Evolutionary conservation across 2,888 invertebrate genomes (phyloP).

Genomic region (Busseola fusca): DNA sequence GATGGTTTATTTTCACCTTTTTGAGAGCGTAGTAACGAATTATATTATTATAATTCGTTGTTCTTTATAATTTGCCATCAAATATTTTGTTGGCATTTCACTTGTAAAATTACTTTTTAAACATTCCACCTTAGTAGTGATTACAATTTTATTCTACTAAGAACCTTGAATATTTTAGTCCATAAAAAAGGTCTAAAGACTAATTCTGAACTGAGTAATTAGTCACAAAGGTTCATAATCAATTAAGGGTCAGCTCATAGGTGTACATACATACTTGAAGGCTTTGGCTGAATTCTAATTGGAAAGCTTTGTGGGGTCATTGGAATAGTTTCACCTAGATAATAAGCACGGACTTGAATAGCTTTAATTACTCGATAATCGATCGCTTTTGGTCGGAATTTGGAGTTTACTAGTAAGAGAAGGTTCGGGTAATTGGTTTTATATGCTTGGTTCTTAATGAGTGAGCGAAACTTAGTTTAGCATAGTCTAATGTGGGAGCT

Average conservation of each 20-base stretch:
- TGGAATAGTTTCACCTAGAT: constrained; percentile 17
- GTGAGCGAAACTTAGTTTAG: neutral
- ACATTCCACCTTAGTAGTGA: constrained; percentile 1
- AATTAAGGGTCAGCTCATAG: constrained; percentile 17
- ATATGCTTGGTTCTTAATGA: neutral
- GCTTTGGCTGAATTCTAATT: constrained; percentile 29
- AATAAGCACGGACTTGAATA: constrained; percentile 20
- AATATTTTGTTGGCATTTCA: neutral
- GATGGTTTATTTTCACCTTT: neutral
- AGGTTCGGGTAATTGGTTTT: neutral
- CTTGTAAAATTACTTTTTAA: neutral
- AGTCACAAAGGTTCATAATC: constrained; percentile 15
- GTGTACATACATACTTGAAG: constrained; percentile 25
- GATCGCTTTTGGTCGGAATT: neutral
- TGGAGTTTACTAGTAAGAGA: neutral
- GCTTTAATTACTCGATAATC: constrained; percentile 17
- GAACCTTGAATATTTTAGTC: neutral
- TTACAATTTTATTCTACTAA: neutral
- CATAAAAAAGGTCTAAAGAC: neutral
- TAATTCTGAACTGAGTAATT: constrained; percentile 10
- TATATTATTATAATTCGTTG: too few relatives aligned
- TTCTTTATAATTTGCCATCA: neutral
- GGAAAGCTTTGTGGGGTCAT: constrained; percentile 29
- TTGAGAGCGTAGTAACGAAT: neutral
- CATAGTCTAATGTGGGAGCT: neutral